Evolutionary conservation across 2,888 invertebrate genomes (phyloP).

Genomic region (Leptarthrus brevirostris): DNA sequence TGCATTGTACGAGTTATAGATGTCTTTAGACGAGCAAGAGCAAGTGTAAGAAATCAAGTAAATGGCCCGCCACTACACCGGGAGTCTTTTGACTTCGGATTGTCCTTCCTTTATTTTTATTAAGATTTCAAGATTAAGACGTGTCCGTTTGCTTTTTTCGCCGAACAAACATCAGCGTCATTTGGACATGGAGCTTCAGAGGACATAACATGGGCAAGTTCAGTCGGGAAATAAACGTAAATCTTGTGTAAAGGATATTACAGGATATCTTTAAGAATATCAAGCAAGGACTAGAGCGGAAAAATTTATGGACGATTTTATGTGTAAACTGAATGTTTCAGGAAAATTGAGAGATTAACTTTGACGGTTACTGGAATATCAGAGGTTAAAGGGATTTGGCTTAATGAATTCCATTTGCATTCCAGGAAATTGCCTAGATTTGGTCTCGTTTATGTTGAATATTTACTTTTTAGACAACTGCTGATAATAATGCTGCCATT

Average conservation of each 20-base stretch:
- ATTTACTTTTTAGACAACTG: too few species aligned
- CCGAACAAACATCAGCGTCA: slow-evolving; percentile 10
- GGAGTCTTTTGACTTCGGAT: slow-evolving; percentile 11
- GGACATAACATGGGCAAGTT: slow-evolving; percentile 19
- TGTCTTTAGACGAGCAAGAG: not conserved
- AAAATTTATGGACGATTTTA: slow-evolving; percentile 38
- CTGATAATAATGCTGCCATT: too few species aligned
- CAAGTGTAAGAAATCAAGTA: slow-evolving; percentile 23
- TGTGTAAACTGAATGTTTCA: slow-evolving; percentile 17
- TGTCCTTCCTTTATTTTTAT: not conserved
- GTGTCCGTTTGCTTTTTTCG: slow-evolving; percentile 9
- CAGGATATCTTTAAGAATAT: slow-evolving; percentile 7
- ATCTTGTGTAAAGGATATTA: slow-evolving; percentile 26
- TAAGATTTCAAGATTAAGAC: slow-evolving; percentile 23
- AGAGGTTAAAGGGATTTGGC: slow-evolving; percentile 8
- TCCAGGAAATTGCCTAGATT: not conserved
- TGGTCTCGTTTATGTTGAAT: too few species aligned
- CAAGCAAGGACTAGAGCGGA: not conserved
- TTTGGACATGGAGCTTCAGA: slow-evolving; percentile 23
- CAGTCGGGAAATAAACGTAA: slow-evolving; percentile 34
- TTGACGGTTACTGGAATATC: not conserved
- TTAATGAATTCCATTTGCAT: not conserved
- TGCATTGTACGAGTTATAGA: slow-evolving; percentile 19
- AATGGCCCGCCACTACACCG: not conserved
- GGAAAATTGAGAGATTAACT: slow-evolving; percentile 38